Evolutionary conservation across 2,113 vertebrate genomes (phyloP).

Genomic region (Esox niger): DNA sequence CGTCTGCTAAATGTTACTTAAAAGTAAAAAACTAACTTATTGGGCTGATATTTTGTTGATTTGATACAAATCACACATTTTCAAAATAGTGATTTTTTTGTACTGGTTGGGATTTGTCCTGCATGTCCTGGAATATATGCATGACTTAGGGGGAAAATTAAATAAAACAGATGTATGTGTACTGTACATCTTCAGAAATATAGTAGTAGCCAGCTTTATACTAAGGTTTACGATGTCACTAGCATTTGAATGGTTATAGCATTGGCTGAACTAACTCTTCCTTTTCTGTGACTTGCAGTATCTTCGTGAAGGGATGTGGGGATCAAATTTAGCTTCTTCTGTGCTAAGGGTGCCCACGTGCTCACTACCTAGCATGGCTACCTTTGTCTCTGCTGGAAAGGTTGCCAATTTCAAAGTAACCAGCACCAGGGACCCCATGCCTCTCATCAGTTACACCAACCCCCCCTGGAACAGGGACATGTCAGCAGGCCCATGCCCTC

Average conservation of each 20-base stretch:
- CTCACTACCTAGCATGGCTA: constrained; percentile 87
- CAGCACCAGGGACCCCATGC: constrained; percentile 79
- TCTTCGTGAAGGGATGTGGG: constrained; percentile 68
- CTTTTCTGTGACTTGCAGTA: constrained; percentile 61
- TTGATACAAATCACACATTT: no score
- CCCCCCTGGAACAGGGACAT: constrained; percentile 67
- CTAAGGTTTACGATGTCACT: not conserved
- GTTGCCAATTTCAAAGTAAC: constrained; percentile 84
- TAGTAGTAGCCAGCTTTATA: not conserved
- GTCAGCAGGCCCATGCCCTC: constrained; percentile 46
- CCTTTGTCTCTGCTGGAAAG: constrained; percentile 85
- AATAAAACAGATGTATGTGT: no score
- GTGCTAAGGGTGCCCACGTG: constrained; percentile 73
- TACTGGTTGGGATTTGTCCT: no score
- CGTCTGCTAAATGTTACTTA: no score
- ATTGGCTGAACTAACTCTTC: not conserved
- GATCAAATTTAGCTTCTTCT: constrained; percentile 60
- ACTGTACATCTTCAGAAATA: not conserved
- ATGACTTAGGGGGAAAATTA: no score
- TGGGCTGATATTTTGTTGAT: no score
- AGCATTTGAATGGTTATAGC: not conserved
- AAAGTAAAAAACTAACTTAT: no score
- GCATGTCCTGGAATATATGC: no score
- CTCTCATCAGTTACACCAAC: constrained; percentile 77
- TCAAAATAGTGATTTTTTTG: no score